A percentile compares a stretch with the other conserved stretches of the same genome.
Evolutionary conservation across 1,140 invertebrate genomes (phyloP).

Genomic region (Zaprionus kolodkinae): DNA sequence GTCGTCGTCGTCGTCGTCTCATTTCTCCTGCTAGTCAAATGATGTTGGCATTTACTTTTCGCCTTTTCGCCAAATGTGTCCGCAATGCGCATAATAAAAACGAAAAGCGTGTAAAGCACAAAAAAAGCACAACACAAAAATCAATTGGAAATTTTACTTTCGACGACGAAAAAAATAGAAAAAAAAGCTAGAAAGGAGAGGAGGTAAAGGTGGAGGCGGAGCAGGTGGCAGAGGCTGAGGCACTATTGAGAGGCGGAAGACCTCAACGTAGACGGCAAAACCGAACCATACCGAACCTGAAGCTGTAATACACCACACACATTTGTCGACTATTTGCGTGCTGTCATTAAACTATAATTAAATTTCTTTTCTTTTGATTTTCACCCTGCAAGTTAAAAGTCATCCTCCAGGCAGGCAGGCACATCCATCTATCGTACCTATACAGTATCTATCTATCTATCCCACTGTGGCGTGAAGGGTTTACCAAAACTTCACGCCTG

Average conservation of each 20-base stretch:
- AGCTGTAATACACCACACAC: slow-evolving; percentile 41
- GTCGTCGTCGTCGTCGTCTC: slow-evolving; percentile 10
- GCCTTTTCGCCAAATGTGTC: slow-evolving; percentile 58
- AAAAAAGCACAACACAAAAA: slow-evolving; percentile 66
- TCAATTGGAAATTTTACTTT: slow-evolving; percentile 82
- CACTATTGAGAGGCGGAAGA: slow-evolving; percentile 49
- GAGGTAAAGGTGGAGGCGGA: not conserved
- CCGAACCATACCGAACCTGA: slow-evolving; percentile 17
- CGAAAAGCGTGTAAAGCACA: slow-evolving; percentile 78
- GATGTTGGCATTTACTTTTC: slow-evolving; percentile 61
- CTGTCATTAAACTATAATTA: slow-evolving; percentile 78
- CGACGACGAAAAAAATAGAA: slow-evolving; percentile 63
- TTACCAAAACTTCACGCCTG: slow-evolving; percentile 73
- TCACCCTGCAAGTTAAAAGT: slow-evolving; percentile 76
- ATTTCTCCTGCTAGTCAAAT: slow-evolving; percentile 77
- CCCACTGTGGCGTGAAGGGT: slow-evolving; percentile 61
- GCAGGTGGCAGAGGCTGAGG: not conserved
- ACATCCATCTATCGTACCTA: slow-evolving; percentile 25
- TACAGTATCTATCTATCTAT: not conserved
- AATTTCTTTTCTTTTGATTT: slow-evolving; percentile 82
- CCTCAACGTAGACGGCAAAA: not conserved
- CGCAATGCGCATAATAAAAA: slow-evolving; percentile 74
- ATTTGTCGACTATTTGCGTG: slow-evolving; percentile 72
- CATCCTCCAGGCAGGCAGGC: slow-evolving; percentile 45
- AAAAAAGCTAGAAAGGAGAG: not conserved